These are phyloP conservation scores for Alloscopus bannaensis DNA, from an alignment of 2,888 invertebrate species.

Conservation along the genomic window DNA sequence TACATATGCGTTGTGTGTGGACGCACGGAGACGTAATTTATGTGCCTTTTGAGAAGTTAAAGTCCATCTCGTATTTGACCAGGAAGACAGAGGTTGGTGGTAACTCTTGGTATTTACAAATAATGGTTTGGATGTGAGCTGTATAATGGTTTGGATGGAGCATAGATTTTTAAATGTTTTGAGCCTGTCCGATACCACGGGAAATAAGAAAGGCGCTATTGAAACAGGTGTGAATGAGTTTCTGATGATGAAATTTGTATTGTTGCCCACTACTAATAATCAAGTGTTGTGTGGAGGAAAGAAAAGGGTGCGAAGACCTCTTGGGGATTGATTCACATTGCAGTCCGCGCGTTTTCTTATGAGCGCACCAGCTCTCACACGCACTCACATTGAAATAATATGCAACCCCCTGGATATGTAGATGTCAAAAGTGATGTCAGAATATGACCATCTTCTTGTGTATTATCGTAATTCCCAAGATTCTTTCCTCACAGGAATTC, in stretches of 20 bases:
- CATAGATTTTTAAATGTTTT: no score
- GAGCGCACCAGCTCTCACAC: background rate
- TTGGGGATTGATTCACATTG: slow-evolving; percentile 59
- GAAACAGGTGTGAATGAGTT: slow-evolving; percentile 62
- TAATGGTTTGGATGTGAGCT: slow-evolving; percentile 28
- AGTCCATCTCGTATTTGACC: slow-evolving; percentile 46
- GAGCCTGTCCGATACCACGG: no score
- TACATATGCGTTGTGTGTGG: slow-evolving; percentile 15
- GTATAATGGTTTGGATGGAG: background rate
- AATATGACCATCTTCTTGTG: slow-evolving; percentile 15
- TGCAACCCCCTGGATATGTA: slow-evolving; percentile 54
- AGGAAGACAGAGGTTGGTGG: slow-evolving; percentile 52
- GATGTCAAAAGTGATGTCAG: slow-evolving; percentile 54
- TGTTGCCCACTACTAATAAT: slow-evolving; percentile 59
- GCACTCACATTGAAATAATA: slow-evolving; percentile 11
- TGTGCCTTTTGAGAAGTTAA: slow-evolving; percentile 59
- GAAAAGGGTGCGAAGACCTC: slow-evolving; percentile 61
- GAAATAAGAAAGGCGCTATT: slow-evolving; percentile 34
- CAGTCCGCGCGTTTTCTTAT: slow-evolving; percentile 3
- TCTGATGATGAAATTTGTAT: slow-evolving; percentile 58
- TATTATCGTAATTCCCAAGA: background rate
- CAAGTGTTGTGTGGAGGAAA: slow-evolving; percentile 44
- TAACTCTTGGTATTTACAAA: slow-evolving; percentile 59
- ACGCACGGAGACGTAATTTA: slow-evolving; percentile 58
- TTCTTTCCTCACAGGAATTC: slow-evolving; percentile 33